Base-by-base conservation (phyloP, 2,113 vertebrate species). In the Polypterus bichir region DNA sequence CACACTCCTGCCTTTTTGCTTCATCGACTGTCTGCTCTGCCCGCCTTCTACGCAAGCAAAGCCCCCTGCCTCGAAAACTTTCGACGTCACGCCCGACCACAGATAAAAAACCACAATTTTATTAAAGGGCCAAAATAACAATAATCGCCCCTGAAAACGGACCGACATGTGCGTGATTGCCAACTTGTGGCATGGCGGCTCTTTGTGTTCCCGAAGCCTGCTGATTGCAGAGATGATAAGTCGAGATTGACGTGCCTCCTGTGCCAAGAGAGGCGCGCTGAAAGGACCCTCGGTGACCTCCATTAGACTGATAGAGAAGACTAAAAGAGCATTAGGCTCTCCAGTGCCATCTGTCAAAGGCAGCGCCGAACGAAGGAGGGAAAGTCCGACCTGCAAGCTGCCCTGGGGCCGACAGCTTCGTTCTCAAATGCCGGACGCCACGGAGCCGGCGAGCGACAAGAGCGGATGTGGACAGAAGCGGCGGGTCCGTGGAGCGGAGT, bases 291-390 rank as follows among this genome's bases (percentile, higher is more conserved):
- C 76, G 76, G 84, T 88, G 82, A 86, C 88, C 86, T 90, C 88
- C 88, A 90, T 89, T 90, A 90, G 80, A 83, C 82, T 78, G 85
- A 88, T 73, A 81, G 83, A 76, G 82, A 80, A 79, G 77, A 80
- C 82, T 79, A 86, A 88, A 87, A 87, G 82, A 85, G 81, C 82
- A 81, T 79, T 75, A 84, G 77, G 79, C 80, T 81, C 83, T 77
- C 76, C 80, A 77, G 74, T 82, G 77, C 89, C 88, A 90, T 91
- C 88, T 90, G 87, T 90, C 87, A 90, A 88, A 88, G 87, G 86
- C 84, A 86, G 84, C 85, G 77, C 81, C 84, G 49, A 63, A 63
- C 57, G 71, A 48, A 64, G 68, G 55, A 52, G 46, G 60, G 48
- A 61, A 51, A 54, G 57, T 1, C 27, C 27, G 27, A 27, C 27